Percentiles rank a stretch among this genome's conserved stretches.
Evolutionary conservation across 2,113 vertebrate genomes (phyloP).

Genomic region (Pedetes capensis): DNA sequence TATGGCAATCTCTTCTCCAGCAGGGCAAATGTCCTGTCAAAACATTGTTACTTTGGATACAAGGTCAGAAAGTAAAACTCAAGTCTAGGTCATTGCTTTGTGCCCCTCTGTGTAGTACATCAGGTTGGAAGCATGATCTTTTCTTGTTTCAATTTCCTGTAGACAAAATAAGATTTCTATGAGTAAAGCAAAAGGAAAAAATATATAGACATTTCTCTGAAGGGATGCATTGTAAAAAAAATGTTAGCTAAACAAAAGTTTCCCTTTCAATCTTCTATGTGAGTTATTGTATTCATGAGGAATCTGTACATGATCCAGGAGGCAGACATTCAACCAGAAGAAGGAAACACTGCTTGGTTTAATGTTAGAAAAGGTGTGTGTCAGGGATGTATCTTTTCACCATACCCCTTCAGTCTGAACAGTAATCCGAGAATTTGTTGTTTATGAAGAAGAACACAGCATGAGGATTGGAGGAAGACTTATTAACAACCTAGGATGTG

Average conservation of each 20-base stretch:
- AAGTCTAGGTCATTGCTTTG: background rate
- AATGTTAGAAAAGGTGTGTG: no score
- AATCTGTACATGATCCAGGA: no score
- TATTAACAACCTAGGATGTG: no score
- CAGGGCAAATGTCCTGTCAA: background rate
- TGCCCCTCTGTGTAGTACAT: background rate
- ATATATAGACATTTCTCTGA: background rate
- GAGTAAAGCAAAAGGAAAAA: background rate
- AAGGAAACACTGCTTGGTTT: no score
- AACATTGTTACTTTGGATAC: background rate
- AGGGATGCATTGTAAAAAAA: background rate
- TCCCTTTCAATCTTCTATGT: background rate
- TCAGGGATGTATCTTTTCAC: no score
- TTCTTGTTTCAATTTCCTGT: background rate
- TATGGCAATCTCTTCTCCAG: background rate
- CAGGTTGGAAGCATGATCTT: background rate
- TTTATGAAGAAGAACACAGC: no score
- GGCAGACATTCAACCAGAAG: no score
- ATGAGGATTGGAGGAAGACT: no score
- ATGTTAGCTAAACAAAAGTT: background rate
- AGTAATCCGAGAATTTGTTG: no score
- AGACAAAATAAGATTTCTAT: background rate
- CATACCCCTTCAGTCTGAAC: no score
- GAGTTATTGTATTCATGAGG: no score
- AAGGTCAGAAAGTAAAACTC: conserved; percentile 29